Conservation (phyloP, 2,113 vertebrate genomes). For the Circaetus cinerascens region DNA sequence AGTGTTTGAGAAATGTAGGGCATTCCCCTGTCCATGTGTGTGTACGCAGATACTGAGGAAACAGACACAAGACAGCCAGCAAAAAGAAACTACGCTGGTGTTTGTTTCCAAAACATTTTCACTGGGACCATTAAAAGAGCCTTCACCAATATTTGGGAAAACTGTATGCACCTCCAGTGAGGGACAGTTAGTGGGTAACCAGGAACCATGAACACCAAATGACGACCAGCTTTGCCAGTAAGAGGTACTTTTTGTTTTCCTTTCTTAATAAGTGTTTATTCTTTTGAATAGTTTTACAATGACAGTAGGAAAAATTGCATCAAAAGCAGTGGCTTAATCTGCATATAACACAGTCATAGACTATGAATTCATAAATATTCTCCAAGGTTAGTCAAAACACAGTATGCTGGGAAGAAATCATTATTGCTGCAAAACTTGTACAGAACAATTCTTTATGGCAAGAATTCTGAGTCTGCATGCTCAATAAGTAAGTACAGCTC, state of each 20-base stretch:
- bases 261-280: neutral
- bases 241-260: neutral
- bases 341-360: neutral
- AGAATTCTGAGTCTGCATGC: neutral
- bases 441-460: neutral
- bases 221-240: neutral
- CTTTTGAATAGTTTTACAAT: neutral
- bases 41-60: neutral
- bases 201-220: neutral
- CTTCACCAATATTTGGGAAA: neutral
- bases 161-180: neutral
- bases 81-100: neutral
- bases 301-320: neutral
- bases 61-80: neutral
- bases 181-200: neutral
- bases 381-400: neutral
- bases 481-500: neutral
- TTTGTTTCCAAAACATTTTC: neutral
- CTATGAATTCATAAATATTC: neutral
- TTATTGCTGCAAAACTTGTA: neutral
- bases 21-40: fast-evolving
- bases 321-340: neutral
- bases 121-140: neutral
- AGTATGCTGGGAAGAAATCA: neutral
- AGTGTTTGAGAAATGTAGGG: neutral